Evolutionary conservation across 2,113 vertebrate species (phyloP).

Genomic region (Oceanites oceanicus): DNA sequence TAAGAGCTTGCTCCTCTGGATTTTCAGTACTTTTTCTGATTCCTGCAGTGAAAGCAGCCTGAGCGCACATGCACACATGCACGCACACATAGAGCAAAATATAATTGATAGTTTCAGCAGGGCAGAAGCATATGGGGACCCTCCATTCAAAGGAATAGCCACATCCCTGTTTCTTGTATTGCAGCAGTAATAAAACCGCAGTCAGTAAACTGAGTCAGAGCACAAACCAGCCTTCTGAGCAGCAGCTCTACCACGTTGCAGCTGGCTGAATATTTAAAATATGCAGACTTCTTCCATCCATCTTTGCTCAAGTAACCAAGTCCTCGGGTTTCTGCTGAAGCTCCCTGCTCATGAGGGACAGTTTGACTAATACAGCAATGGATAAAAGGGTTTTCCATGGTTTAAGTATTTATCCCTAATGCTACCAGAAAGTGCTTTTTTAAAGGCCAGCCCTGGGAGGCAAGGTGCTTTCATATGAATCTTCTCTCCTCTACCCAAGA

Average conservation of each 20-base stretch:
- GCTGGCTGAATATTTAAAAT: background rate
- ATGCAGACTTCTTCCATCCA: background rate
- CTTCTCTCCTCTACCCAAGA: background rate
- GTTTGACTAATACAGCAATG: background rate
- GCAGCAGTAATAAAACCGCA: background rate
- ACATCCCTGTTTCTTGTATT: background rate
- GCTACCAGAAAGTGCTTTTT: background rate
- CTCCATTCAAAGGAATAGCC: background rate
- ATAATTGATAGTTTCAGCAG: background rate
- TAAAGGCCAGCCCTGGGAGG: background rate
- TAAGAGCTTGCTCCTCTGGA: background rate
- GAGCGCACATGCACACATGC: background rate
- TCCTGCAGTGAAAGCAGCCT: background rate
- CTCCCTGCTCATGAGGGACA: background rate
- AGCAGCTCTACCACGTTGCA: background rate
- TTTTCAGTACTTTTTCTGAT: background rate
- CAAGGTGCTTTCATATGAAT: slow-evolving; percentile 12
- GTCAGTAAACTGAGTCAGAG: background rate
- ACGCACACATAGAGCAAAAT: background rate
- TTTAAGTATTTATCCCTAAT: slow-evolving; percentile 1
- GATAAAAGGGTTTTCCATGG: slow-evolving; percentile 5
- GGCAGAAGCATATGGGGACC: background rate
- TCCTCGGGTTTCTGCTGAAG: background rate
- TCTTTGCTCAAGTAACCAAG: background rate
- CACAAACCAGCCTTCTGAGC: background rate